Evolutionary conservation across 2,888 invertebrate species (phyloP).

Genomic region (Arctia plantaginis): DNA sequence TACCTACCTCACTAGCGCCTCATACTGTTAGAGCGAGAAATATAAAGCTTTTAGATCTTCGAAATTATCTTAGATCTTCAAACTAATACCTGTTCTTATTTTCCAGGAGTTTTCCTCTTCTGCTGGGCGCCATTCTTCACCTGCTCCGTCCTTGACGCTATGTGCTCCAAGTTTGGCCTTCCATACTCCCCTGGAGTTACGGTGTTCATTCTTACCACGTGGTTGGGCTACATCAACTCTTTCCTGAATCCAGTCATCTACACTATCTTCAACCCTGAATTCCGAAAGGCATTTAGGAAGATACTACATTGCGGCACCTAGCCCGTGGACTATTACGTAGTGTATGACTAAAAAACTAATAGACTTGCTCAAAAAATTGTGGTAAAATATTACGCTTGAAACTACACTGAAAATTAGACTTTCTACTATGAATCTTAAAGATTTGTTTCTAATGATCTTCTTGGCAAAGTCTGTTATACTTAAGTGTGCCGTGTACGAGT

Average conservation of each 20-base stretch:
- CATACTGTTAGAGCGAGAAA: too few species aligned
- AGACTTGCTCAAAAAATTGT: slow-evolving; percentile 38
- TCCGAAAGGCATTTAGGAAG: slow-evolving; percentile 98
- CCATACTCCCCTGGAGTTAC: slow-evolving; percentile 94
- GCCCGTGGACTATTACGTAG: slow-evolving; percentile 78
- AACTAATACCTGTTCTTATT: slow-evolving; percentile 27
- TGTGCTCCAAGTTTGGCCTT: slow-evolving; percentile 94
- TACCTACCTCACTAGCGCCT: too few species aligned
- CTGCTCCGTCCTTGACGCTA: slow-evolving; percentile 98
- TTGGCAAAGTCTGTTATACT: slow-evolving; percentile 12
- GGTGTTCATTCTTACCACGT: slow-evolving; percentile 97
- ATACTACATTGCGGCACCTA: slow-evolving; percentile 90
- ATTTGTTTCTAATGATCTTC: slow-evolving; percentile 2
- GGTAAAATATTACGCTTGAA: slow-evolving; percentile 17
- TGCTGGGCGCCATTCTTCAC: slow-evolving; percentile 99
- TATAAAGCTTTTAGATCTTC: too few species aligned
- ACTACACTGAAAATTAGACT: slow-evolving; percentile 8
- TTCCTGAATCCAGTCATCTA: slow-evolving; percentile 97
- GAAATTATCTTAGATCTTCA: neutral
- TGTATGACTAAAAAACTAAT: slow-evolving; percentile 59
- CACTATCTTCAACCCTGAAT: slow-evolving; percentile 98
- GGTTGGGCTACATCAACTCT: slow-evolving; percentile 99
- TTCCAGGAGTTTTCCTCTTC: slow-evolving; percentile 97
- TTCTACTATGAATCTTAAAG: slow-evolving; percentile 4
- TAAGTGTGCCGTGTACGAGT: neutral